Evolutionary conservation across 2,797 vertebrate genomes (phyloP).

Genomic region (Numenius phaeopus): DNA sequence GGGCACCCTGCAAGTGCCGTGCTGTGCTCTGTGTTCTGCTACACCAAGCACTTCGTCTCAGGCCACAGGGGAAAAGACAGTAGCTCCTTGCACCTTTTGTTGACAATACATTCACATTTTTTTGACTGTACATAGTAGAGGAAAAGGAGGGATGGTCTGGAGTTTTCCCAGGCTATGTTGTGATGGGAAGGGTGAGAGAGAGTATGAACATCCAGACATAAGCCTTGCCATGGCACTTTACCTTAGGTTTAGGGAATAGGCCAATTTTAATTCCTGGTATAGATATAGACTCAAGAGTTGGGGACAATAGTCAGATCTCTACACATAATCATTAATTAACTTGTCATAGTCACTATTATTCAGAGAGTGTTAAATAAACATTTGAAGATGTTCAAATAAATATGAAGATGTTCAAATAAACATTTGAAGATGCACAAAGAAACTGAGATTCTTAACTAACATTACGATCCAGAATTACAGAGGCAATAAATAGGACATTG

Average conservation of each 20-base stretch:
- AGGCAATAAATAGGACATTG: not conserved
- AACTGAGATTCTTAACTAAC: not conserved
- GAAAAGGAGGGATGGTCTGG: not conserved
- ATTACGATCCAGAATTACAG: not conserved
- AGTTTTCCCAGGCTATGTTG: not conserved
- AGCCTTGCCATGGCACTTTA: not conserved
- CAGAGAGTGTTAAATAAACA: not conserved
- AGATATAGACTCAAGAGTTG: not conserved
- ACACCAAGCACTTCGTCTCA: fast-evolving
- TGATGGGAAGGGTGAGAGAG: not conserved
- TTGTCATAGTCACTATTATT: not conserved
- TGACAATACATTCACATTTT: not conserved
- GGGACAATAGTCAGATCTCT: not conserved
- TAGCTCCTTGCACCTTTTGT: not conserved
- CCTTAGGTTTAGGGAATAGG: not conserved
- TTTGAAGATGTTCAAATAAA: not conserved
- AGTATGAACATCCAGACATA: not conserved
- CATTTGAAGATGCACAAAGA: not conserved
- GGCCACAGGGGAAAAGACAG: not conserved
- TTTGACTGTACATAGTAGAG: not conserved
- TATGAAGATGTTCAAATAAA: not conserved
- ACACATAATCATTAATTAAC: not conserved
- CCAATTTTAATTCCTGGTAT: not conserved
- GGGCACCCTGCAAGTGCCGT: fast-evolving
- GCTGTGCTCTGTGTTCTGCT: not conserved